Base-by-base conservation (phyloP, 2,888 invertebrate species). In the Lamellibrachia columna region DNA sequence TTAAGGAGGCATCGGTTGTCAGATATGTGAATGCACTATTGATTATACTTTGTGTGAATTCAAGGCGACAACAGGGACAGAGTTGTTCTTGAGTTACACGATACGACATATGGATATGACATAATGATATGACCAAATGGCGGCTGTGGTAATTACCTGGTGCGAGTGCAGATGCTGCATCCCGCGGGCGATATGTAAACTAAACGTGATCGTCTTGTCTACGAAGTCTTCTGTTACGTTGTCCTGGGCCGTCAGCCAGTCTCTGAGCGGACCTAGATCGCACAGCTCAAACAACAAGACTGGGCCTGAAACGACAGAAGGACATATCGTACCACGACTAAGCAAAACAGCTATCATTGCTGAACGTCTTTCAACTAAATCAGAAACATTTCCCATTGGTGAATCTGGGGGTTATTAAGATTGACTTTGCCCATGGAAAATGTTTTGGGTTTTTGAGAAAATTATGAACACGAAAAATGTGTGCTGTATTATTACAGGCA, bases 201-300 rank as follows among this genome's bases (percentile, higher is more conserved):
- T 53, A 75, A 93, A 91, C 28, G 53, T 91, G 11, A 90, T 90
- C 93, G 92, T 93, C 55, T 92, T 55, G 8, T 92, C 92, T 7
- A 92, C 53, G n/a, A 53, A 75, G 11, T 91, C 92, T 8, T 40
- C 55, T 22, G 90, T 90, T 9, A 91, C 53, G 22, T 60, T 90
- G n/a, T n/a, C 7, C 15, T 90, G 90, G 28, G 90, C 91, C 40
- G 52, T 92, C 53, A 93, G 92, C 93, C 93, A 93, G 52, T 92
- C 92, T 60, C 91, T 60, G 53, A 93, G 55, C 22, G 92, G 22
- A 11, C 75, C 75, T 53, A 92, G 90, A 7, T 93, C 93, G 40
- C 93, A 93, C 15, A 91, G 90, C 52, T 93, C 93, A 91, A 93
- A 52, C 90, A 93, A 28, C 53, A 93, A 28, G 55, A 92, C 91